phyloP scores from a whole-genome alignment of 35 echinoderm and acorn worm genomes.

The Patiria miniata region DNA sequence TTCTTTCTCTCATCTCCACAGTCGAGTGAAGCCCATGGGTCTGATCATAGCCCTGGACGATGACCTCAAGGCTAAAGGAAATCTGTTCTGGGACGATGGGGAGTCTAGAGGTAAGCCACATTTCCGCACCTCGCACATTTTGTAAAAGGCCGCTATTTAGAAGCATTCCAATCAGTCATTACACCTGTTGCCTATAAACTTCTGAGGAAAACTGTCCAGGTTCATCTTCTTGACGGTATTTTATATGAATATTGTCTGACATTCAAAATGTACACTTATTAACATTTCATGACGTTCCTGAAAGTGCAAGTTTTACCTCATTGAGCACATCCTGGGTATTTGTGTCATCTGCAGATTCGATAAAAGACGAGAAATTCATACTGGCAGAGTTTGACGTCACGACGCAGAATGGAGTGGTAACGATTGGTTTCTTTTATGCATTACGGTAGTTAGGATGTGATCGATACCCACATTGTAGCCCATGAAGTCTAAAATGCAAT shows the following conservation, averaged over 20 bases:
- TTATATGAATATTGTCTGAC: background rate
- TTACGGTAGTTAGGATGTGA: no score
- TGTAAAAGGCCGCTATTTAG: background rate
- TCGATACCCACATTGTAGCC: no score
- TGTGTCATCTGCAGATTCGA: background rate
- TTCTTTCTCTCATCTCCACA: background rate
- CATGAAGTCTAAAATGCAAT: background rate
- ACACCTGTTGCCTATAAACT: background rate
- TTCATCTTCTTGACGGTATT: background rate
- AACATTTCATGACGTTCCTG: no score
- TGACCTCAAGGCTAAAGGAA: constrained; percentile 45
- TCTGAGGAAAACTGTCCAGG: background rate
- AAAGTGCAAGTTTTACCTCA: no score
- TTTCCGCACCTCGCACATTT: background rate
- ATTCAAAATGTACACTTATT: background rate
- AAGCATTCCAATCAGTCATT: background rate
- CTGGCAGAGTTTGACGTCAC: background rate
- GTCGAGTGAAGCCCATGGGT: constrained; percentile 78
- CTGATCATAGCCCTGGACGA: constrained; percentile 70
- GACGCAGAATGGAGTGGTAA: background rate
- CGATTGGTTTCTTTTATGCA: background rate
- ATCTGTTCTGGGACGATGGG: constrained; percentile 84
- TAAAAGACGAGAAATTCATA: background rate
- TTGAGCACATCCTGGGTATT: no score
- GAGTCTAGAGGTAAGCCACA: constrained; percentile 63